Evolutionary conservation across 2,113 vertebrate genomes (phyloP), one percentile per base, ranked within the genome.

Genomic region (Heterochromis multidens): DNA sequence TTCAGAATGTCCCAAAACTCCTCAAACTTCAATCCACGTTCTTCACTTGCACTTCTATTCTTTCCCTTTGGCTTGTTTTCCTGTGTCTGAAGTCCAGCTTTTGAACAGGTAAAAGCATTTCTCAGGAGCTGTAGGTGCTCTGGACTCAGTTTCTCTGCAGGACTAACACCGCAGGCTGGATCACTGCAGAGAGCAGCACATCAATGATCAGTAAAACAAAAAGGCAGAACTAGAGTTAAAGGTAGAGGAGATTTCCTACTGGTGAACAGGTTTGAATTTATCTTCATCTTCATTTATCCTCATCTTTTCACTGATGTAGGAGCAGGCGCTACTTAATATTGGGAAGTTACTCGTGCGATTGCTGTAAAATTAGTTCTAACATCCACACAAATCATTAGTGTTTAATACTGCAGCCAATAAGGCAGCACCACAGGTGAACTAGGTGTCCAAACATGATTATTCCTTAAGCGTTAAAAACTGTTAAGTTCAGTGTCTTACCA

Each of bases 1-100:
- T 82, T 87, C 10, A 95, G 65, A 62, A 83, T 43, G 2, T 91
- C 84, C 14, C 63, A 86, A 84, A 96, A 94, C 56, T 94, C 94
- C n/a, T 93, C 87, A 1, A 93, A 86, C 14, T 35, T 86, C 79
- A 94, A 81, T 9, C 77, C 89, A 23, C 1, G 11, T 27, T 85
- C 83, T 25, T 84, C 80, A 35, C 49, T 19, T 85, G 49, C 14
- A 74, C 65, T 59, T 60, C 11, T 49, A 2, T 21, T 57, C 27
- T 54, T 74, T 37, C 61, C 77, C 4, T 52, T 67, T 4, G 2
- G n/a, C 31, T 33, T 79, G 2, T 85, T 19, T 58, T 80, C 87
- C 12, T 21, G 40, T 16, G 10, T 60, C 70, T 54, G 72, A 57
- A 1, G 46, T 52, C 12, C 60, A 76, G 6, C 27, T 37, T 43